Base-by-base conservation (phyloP, 2,888 invertebrate species). In the Spilarctia lutea region DNA sequence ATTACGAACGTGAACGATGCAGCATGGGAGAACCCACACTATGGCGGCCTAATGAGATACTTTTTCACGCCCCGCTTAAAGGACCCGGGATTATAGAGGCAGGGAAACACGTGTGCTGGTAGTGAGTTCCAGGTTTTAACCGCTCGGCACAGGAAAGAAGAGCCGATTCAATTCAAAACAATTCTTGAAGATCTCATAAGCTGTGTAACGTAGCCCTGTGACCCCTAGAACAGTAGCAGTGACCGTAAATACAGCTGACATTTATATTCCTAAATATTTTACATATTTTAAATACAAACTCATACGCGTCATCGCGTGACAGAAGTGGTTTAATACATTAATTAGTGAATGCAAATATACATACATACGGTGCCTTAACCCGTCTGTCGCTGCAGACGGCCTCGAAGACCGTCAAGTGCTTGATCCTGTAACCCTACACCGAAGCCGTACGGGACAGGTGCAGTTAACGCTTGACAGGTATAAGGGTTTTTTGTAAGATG, bases 371-470 rank as follows among this genome's bases (percentile, higher is more conserved):
- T 79, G 77, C 65, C 68, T 60, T 72, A 56, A 72, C 82, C 74
- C 72, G 67, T 74, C 84, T 84, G 84, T 77, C 79, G 75, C 79
- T 83, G 73, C 84, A 85, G 84, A 78, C 83, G 76, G 79, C 70
- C 65, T 27, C 67, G 84, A 85, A 85, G 81, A 81, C 84, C 76
- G 78, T 68, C 80, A 85, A 85, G 83, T 85, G 86, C 42, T 42
- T 79, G 81, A 79, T 79, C 83, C 79, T 75, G 84, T 85, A 85
- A 85, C 84, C 81, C 79, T 78, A 85, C 71, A 78, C 69, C 48
- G 84, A 85, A 85, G 84, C 84, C 86, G 68, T 85, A 77, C 72
- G 68, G 73, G 80, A 83, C 86, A 85, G 86, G 86, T 85, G 86
- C 73, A 75, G 75, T 81, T 77, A 76, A 79, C 71, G 83, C 71